Percentiles rank a stretch among this genome's conserved stretches.
Evolutionary conservation across 2,797 vertebrate genomes (phyloP).

Genomic region (Acanthopagrus latus): DNA sequence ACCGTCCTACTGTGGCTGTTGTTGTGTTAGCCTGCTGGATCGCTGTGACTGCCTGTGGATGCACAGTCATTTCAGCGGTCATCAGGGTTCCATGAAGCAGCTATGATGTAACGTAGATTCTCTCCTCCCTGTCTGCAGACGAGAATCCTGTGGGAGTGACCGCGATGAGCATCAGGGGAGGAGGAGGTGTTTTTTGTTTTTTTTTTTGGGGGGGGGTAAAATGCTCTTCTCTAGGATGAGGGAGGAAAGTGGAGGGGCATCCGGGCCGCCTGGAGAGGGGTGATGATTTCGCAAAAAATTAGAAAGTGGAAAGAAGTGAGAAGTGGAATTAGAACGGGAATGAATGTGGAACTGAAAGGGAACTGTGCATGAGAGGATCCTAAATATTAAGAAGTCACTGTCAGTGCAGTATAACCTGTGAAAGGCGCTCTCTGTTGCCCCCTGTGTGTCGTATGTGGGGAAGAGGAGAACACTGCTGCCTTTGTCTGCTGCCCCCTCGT

Average conservation of each 20-base stretch:
- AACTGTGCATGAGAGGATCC: neutral
- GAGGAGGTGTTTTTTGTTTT: no score
- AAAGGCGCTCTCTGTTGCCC: neutral
- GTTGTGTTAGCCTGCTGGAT: conserved; percentile 1
- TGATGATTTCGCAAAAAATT: conserved; percentile 5
- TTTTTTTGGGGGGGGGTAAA: conserved; percentile 39
- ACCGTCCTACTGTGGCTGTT: conserved; percentile 81
- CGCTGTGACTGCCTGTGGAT: neutral
- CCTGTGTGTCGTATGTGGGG: conserved; percentile 31
- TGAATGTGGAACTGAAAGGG: neutral
- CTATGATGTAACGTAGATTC: conserved; percentile 40
- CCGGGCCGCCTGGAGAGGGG: conserved; percentile 2
- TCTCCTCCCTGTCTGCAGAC: conserved; percentile 28
- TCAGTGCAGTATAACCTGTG: neutral
- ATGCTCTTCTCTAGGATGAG: neutral
- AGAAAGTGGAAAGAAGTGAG: neutral
- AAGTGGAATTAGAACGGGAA: neutral
- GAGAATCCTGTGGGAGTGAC: conserved; percentile 49
- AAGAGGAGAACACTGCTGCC: conserved; percentile 20
- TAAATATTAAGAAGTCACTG: neutral
- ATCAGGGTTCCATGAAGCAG: conserved; percentile 10
- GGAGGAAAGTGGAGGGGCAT: conserved; percentile 21
- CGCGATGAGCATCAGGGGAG: conserved; percentile 23
- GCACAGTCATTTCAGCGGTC: neutral
- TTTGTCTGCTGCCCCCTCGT: conserved; percentile 34